Percentiles rank a stretch among this genome's conserved stretches.
Conservation (phyloP, 2,888 invertebrate genomes). For the Parnassius glacialis region DNA sequence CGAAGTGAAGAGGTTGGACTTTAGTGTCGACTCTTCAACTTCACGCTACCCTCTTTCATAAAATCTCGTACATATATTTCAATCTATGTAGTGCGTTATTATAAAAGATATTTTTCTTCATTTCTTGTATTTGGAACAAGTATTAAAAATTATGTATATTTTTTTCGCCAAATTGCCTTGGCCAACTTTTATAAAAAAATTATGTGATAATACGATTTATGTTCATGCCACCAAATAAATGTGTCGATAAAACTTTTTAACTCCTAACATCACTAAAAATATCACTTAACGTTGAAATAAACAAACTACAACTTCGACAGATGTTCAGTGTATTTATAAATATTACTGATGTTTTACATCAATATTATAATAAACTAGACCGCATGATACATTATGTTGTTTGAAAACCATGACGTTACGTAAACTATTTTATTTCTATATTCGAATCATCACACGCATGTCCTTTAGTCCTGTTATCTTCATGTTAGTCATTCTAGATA, state of each 20-base stretch:
- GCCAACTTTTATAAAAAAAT: neutral
- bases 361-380: constrained; percentile 24
- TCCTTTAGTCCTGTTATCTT: too few species aligned
- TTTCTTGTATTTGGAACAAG: too few species aligned
- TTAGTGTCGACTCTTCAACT: too few species aligned
- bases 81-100: too few species aligned
- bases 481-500: too few species aligned
- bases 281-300: constrained; percentile 43
- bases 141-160: too few species aligned
- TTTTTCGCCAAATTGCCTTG: too few species aligned
- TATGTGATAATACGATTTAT: neutral
- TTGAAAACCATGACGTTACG: constrained; percentile 13
- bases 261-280: constrained; percentile 35
- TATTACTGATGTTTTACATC: constrained; percentile 21
- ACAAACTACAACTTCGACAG: constrained; percentile 41
- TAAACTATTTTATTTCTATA: constrained; percentile 1
- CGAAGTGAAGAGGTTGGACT: too few species aligned
- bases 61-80: too few species aligned
- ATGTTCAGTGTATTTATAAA: constrained; percentile 34
- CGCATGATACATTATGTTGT: neutral
- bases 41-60: too few species aligned
- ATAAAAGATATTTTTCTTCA: too few species aligned
- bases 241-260: constrained; percentile 25
- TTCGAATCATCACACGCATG: too few species aligned
- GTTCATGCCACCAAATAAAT: neutral